Percentiles rank a stretch among this genome's conserved stretches.
Evolutionary conservation across 2,113 vertebrate genomes (phyloP).

Genomic region (Tyrannus savana): DNA sequence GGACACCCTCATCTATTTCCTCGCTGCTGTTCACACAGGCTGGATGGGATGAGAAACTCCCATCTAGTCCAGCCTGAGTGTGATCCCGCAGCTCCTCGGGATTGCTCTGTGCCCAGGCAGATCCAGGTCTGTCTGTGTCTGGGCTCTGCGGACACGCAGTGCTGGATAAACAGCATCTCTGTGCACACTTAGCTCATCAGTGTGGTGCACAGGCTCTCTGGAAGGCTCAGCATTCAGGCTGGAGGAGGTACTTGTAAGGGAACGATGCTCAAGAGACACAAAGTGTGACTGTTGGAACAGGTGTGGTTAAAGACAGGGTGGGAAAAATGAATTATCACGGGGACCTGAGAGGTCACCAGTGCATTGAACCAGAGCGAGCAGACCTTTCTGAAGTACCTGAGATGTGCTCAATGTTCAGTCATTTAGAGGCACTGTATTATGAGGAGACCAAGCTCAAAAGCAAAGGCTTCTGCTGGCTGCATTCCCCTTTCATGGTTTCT

Average conservation of each 20-base stretch:
- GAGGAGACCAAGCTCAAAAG: not conserved
- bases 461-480: not conserved
- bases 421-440: not conserved
- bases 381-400: not conserved
- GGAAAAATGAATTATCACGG: not conserved
- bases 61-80: accelerated
- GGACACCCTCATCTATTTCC: accelerated
- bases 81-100: not conserved
- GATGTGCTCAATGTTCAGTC: not conserved
- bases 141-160: not conserved
- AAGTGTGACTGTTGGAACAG: not conserved
- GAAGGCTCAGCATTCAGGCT: not conserved
- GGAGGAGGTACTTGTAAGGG: not conserved
- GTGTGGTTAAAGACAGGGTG: not conserved
- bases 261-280: not conserved
- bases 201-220: not conserved
- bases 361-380: not conserved
- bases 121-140: not conserved
- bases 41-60: not conserved
- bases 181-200: accelerated
- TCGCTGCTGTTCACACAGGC: accelerated
- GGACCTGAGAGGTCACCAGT: not conserved
- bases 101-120: not conserved
- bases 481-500: not conserved
- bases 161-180: not conserved